These are phyloP conservation scores for Campaea margaritaria DNA, from an alignment of 2,888 invertebrate species.

Conservation along the genomic window DNA sequence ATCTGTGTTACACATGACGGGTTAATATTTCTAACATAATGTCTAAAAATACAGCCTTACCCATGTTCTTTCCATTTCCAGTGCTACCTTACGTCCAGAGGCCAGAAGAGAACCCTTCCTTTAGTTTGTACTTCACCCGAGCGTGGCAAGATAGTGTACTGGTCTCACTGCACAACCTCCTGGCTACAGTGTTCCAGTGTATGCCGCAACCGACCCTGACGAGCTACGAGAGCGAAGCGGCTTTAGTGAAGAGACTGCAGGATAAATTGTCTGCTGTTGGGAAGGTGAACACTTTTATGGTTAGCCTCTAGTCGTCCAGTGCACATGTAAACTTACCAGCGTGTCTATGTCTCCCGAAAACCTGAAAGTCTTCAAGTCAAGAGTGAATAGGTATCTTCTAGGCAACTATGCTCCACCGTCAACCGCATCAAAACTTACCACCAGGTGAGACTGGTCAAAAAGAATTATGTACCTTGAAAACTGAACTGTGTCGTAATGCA, in stretches of 20 bases:
- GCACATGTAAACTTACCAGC: too few species aligned
- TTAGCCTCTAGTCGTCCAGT: too few species aligned
- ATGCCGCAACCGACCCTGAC: constrained; percentile 94
- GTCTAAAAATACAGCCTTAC: background rate
- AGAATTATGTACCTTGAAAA: too few species aligned
- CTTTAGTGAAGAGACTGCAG: constrained; percentile 91
- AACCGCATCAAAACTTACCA: too few species aligned
- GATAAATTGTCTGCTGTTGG: constrained; percentile 91
- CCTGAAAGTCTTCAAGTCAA: too few species aligned
- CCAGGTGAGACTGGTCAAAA: too few species aligned
- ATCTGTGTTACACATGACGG: too few species aligned
- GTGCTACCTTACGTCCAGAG: constrained; percentile 96
- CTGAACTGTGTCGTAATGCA: too few species aligned
- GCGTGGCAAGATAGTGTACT: constrained; percentile 98
- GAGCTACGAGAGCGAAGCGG: constrained; percentile 94
- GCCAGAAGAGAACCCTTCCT: constrained; percentile 95
- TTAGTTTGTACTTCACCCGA: constrained; percentile 94
- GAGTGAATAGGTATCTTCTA: too few species aligned
- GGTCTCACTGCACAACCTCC: constrained; percentile 95
- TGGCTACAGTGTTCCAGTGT: constrained; percentile 94
- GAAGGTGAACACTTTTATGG: too few species aligned
- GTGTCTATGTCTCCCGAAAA: too few species aligned
- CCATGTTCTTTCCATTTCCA: constrained; percentile 70
- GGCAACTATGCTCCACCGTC: too few species aligned
- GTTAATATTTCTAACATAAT: background rate